Evolutionary conservation across 2,888 invertebrate genomes (phyloP), one percentile per base, ranked within the genome.

Genomic region (Lasioglossum oenotherae): DNA sequence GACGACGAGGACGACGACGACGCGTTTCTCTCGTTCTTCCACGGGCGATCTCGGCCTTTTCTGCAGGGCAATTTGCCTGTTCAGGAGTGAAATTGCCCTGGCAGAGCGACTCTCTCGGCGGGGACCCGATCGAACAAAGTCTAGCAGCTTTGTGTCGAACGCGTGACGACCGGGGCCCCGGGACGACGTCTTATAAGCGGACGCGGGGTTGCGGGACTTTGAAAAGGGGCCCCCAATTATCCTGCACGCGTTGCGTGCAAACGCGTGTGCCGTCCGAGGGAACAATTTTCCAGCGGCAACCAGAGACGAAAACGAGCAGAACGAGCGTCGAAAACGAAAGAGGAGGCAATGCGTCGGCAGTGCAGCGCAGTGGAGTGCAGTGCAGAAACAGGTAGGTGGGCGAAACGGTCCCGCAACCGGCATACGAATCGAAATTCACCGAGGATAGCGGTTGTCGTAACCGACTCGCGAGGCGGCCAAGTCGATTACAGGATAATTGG

Each of bases 161-260:
- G 80, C 89, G 81, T 89, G 86, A 81, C 82, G 83, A 81, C 69
- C 74, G 60, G 16, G n/a, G 57, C n/a, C 57, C 76, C n/a, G 49
- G 44, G 72, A 31, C 74, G 74, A 76, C 82, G 81, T 76, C 76
- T 85, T 76, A 38, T 78, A 74, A 82, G 23, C 19, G 73, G 74
- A 64, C 38, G 77, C 31, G 60, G 64, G 35, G 35, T 41, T 35
- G 74, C 77, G 81, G 72, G 78, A 69, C 86, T 79, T 57, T 80
- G 87, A 86, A 91, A 88, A 84, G 85, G 71, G 80, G 71, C 69
- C 41, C 74, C 78, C 91, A 91, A 90, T 90, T 90, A 90, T 87
- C 87, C 49, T 74, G 88, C 90, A 91, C 90, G 91, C 90, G n/a
- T n/a, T 12, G 57, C 57, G 57, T 57, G 57, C 57, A n/a, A 90